phyloP scores from a whole-genome alignment of 2,888 invertebrate genomes.

The Eustalomyia histrio region DNA sequence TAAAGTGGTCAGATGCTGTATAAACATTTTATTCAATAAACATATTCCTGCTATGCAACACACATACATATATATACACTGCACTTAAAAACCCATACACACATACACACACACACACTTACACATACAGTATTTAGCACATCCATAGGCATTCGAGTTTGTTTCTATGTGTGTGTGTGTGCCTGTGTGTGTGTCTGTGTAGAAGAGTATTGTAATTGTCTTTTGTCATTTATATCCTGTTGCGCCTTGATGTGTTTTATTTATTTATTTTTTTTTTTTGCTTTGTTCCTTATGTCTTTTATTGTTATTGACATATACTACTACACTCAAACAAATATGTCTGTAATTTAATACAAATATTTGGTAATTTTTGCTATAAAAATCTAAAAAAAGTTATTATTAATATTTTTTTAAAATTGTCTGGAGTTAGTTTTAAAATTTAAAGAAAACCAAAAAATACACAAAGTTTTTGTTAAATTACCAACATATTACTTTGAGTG shows the following conservation, averaged over 20 bases:
- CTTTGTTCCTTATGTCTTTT: slow-evolving; percentile 16
- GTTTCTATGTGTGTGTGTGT: background rate
- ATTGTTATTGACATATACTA: slow-evolving; percentile 19
- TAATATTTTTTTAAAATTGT: no score
- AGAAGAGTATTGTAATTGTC: slow-evolving; percentile 11
- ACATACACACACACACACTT: background rate
- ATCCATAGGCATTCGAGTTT: background rate
- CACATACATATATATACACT: background rate
- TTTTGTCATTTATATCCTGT: slow-evolving; percentile 54
- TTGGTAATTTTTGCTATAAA: no score
- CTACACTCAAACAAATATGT: background rate
- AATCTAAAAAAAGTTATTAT: no score
- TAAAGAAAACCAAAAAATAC: no score
- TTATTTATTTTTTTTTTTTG: background rate
- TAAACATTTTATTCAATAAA: background rate
- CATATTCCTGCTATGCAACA: background rate
- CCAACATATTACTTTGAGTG: no score
- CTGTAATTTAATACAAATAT: no score
- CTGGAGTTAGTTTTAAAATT: no score
- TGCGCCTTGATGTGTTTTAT: slow-evolving; percentile 30
- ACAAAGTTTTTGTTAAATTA: no score
- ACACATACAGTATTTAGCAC: slow-evolving; percentile 1
- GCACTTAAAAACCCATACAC: background rate
- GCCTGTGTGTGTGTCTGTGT: background rate
- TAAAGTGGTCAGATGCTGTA: background rate